phyloP scores from a whole-genome alignment of 2,888 invertebrate species.

The Zhuqinia jingwanae region DNA sequence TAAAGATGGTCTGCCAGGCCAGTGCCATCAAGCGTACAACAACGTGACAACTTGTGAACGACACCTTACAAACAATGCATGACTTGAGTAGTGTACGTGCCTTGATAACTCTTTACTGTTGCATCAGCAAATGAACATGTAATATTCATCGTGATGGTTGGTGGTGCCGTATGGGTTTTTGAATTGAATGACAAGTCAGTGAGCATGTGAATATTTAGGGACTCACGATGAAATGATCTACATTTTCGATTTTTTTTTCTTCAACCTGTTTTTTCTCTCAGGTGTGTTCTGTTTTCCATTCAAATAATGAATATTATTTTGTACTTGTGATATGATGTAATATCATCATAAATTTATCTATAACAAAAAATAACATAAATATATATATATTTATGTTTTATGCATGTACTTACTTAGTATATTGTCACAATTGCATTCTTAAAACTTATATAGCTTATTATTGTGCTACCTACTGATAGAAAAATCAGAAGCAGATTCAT shows the following conservation, averaged over 20 bases:
- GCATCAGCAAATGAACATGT: too few relatives aligned
- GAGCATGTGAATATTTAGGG: conserved; percentile 30
- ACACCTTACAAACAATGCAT: not conserved
- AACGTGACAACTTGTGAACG: not conserved
- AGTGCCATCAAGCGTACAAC: too few relatives aligned
- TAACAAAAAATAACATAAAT: too few relatives aligned
- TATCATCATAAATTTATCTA: not conserved
- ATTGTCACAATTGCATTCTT: too few relatives aligned
- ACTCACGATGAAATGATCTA: conserved; percentile 30
- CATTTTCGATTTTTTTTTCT: conserved; percentile 19
- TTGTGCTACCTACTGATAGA: too few relatives aligned
- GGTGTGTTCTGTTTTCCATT: conserved; percentile 53
- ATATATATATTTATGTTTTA: too few relatives aligned
- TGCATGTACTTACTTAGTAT: too few relatives aligned
- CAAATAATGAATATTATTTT: not conserved
- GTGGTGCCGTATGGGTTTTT: too few relatives aligned
- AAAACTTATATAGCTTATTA: too few relatives aligned
- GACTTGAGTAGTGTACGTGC: not conserved
- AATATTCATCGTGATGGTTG: too few relatives aligned
- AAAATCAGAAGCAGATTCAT: too few relatives aligned
- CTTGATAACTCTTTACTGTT: not conserved
- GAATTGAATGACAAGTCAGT: not conserved
- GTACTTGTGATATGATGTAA: conserved; percentile 5
- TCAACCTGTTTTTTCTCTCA: conserved; percentile 43
- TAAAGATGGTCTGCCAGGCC: too few relatives aligned